These are phyloP conservation scores for Forbesichthys papilliferus DNA, from an alignment of 2,113 vertebrate species.

Conservation along the genomic window DNA sequence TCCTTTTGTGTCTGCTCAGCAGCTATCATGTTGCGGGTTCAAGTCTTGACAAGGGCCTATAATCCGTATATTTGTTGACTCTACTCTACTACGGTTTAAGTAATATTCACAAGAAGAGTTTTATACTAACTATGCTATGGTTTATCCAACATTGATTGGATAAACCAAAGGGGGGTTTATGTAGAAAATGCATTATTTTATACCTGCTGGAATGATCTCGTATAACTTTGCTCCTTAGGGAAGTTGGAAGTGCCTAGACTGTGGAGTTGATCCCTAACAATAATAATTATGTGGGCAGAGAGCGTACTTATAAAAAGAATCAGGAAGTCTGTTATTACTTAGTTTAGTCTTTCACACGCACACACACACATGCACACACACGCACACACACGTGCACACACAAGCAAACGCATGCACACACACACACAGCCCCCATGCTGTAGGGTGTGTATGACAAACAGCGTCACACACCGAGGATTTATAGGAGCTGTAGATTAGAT, in stretches of 20 bases:
- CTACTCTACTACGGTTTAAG: too few species aligned
- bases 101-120: too few species aligned
- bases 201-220: background rate
- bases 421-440: background rate
- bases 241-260: conserved; percentile 14
- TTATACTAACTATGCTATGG: too few species aligned
- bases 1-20: too few species aligned
- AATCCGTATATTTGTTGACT: too few species aligned
- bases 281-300: conserved; percentile 32
- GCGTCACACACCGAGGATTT: conserved; percentile 54
- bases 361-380: background rate
- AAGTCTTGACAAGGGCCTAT: too few species aligned
- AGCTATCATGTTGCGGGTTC: too few species aligned
- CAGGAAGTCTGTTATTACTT: conserved; percentile 28
- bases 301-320: conserved; percentile 17
- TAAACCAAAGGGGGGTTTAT: too few species aligned
- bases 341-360: background rate
- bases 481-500: conserved; percentile 41
- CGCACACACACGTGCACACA: background rate
- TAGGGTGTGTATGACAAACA: background rate
- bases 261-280: conserved; percentile 39
- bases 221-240: background rate
- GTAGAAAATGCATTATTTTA: too few species aligned
- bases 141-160: too few species aligned
- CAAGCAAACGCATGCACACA: background rate